Base-by-base conservation (phyloP, 2,888 invertebrate species). In the Trissonchulus sp. region DNA sequence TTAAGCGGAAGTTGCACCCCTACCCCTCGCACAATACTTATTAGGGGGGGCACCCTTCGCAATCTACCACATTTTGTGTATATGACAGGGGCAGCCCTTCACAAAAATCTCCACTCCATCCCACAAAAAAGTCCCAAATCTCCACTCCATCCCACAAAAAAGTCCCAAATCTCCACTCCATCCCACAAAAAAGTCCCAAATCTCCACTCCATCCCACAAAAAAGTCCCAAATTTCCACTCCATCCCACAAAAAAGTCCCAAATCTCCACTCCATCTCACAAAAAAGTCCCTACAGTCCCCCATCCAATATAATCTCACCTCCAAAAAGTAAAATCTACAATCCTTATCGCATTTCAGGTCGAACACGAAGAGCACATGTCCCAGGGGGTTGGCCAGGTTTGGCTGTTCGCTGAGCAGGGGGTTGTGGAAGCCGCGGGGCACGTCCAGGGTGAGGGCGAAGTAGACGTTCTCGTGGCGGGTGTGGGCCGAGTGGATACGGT, bases 301-400 rank as follows among this genome's bases (percentile, higher is more conserved):
- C n/a, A n/a, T n/a, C n/a, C n/a, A n/a, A n/a, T n/a, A n/a, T n/a
- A 72, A 65, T 36, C 81, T 79, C 80, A 88, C 88, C 83, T 87
- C 85, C 80, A 89, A 86, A 77, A 89, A 87, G 63, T 88, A 85
- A 38, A 89, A 84, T 76, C 86, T 86, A 81, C 89, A 89, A 48
- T 86, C 84, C 1, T 78, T 78, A n/a, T 83, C 82, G 81, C 89
- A 89, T 28, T 83, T 79, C n/a, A 87, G 84, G 77, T 89, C 87
- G 81, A 89, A 88, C 30, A 85, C 85, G 79, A 89, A 87, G 0
- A 84, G 85, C 62, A 89, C 80, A 15, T 85, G 82, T 0, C 87
- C 88, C 15, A 88, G 84, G 73, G 83, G 82, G 34, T 69, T 76
- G 33, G 84, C 81, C 2, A 83, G 81, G 75, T 83, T 84, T 1